A percentile compares a stretch with the other conserved stretches of the same genome.
phyloP scores from a whole-genome alignment of 2,113 vertebrate genomes.

The Pachycephala philippinensis region DNA sequence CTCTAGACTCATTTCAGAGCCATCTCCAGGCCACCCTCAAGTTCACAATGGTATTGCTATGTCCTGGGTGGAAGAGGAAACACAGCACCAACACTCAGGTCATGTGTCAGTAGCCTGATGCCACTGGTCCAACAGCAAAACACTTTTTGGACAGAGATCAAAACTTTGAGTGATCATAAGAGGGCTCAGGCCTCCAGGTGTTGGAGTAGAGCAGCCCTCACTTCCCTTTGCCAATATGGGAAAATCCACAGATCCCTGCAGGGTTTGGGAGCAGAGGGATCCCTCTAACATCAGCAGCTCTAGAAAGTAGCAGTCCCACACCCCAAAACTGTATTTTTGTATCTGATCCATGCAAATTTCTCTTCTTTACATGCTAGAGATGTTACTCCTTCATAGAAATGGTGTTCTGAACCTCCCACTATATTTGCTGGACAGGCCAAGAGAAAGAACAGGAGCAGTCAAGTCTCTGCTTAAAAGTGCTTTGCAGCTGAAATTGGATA shows the following conservation, averaged over 20 bases:
- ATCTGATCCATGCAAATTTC: background rate
- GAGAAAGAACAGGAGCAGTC: background rate
- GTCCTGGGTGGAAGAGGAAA: background rate
- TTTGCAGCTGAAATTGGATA: background rate
- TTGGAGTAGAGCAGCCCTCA: fast-evolving
- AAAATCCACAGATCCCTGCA: background rate
- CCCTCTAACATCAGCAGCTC: background rate
- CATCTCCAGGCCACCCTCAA: background rate
- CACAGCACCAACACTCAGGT: background rate
- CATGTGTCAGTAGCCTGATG: background rate
- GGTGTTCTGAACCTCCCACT: background rate
- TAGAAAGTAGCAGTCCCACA: background rate
- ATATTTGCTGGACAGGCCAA: background rate
- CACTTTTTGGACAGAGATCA: background rate
- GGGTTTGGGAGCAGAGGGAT: background rate
- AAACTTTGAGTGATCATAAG: background rate
- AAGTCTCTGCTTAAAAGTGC: background rate
- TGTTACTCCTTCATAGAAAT: background rate
- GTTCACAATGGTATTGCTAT: background rate
- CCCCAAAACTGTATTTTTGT: background rate
- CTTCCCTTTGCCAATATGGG: background rate
- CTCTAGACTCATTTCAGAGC: background rate
- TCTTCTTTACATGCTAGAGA: background rate
- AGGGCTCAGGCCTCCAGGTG: background rate
- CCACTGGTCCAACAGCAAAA: background rate